Base-by-base conservation (phyloP, 2,797 vertebrate species). In the Monodelphis domestica region DNA sequence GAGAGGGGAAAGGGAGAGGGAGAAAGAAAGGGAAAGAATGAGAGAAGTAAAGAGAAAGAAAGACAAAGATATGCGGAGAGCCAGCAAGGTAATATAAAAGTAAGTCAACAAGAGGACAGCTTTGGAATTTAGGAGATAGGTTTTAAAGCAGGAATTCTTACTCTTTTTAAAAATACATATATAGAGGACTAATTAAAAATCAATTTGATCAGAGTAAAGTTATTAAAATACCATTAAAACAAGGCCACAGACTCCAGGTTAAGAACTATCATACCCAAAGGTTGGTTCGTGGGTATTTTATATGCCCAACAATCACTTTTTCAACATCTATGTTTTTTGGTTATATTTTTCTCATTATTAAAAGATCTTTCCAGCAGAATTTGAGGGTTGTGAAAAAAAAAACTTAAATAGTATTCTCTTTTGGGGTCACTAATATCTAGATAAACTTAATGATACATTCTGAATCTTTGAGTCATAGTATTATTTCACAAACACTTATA, bases 371-470 rank as follows among this genome's bases (percentile, higher is more conserved):
- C 93, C n/a, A 70, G 24, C 38, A 24, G 70, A 30, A 52, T 29
- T 30, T 88, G 29, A 53, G 26, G 29, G 7, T 88, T 88, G 12
- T 88, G 51, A 88, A 30, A 33, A 52, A 30, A 33, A 52, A 53
- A 15, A 53, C 88, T 53, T 28, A 53, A 53, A 53, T 88, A 88
- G 29, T 88, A 53, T 53, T 52, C 52, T 87, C 45, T 90, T 93
- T 91, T 87, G 87, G 26, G 38, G 56, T 89, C 12, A n/a, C 2
- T 54, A 56, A 24, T 90, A 3, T 53, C 33, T 56, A 88, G 11
- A 93, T 56, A 95, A 91, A 93, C 53, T 45, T 12, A 4, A 63
- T 53, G 24, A 92, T 55, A 91, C 95, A 29, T 92, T 94, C 91
- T 94, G 78, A 87, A 53, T 92, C 0, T 57, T 17, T 2, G 17